phyloP scores from a whole-genome alignment of 2,888 invertebrate genomes.

The Branchipolynoe longqiensis region DNA sequence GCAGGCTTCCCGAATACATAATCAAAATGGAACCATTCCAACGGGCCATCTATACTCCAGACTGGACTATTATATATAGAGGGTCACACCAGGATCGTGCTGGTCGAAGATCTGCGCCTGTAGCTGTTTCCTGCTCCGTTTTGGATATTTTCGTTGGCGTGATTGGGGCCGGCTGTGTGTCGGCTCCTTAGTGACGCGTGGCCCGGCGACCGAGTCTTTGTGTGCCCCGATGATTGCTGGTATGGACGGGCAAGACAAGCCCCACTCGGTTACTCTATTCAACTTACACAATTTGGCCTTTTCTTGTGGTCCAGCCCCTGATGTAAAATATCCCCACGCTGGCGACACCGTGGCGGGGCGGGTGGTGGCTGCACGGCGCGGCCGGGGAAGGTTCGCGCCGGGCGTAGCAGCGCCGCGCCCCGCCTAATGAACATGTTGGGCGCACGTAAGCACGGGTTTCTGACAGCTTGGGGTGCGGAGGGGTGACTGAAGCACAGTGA shows the following conservation, averaged over 20 bases:
- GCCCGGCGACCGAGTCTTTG: slow-evolving; percentile 6
- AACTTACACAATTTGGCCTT: slow-evolving; percentile 45
- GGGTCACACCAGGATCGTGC: no score
- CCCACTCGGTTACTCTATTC: slow-evolving; percentile 51
- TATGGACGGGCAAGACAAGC: slow-evolving; percentile 51
- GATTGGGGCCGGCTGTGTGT: slow-evolving; percentile 23
- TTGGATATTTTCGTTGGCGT: no score
- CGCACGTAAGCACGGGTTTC: slow-evolving; percentile 54
- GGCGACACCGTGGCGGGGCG: slow-evolving; percentile 47
- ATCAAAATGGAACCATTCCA: no score
- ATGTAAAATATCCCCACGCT: slow-evolving; percentile 48
- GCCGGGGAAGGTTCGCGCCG: slow-evolving; percentile 42
- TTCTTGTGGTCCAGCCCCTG: slow-evolving; percentile 46
- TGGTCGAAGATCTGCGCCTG: no score
- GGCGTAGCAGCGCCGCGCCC: slow-evolving; percentile 3
- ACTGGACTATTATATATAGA: no score
- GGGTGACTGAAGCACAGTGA: background rate
- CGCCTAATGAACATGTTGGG: slow-evolving; percentile 50
- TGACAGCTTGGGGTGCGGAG: slow-evolving; percentile 43
- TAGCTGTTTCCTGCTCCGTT: no score
- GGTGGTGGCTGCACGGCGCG: background rate
- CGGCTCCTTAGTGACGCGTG: slow-evolving; percentile 33
- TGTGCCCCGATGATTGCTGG: slow-evolving; percentile 47
- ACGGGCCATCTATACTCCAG: no score
- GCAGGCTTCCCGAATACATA: no score